Conservation (phyloP, 2,113 vertebrate genomes). For the Perccottus glenii region DNA sequence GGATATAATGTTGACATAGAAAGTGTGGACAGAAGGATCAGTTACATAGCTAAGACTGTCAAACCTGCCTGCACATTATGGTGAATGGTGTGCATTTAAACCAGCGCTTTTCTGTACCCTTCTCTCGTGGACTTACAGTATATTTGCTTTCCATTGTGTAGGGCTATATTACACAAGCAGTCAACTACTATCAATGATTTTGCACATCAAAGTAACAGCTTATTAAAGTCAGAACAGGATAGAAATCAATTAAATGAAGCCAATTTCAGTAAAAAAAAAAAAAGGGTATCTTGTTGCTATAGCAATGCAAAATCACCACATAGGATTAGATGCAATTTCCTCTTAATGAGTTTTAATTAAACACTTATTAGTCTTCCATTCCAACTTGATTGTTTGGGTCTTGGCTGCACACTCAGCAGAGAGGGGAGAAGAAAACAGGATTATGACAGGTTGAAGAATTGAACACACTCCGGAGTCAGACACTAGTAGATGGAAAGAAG, state of each 20-base stretch:
- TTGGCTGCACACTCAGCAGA: slow-evolving; percentile 27
- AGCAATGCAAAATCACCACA: slow-evolving; percentile 31
- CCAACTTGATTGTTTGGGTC: slow-evolving; percentile 54
- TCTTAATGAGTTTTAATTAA: slow-evolving; percentile 73
- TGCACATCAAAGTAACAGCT: slow-evolving; percentile 12
- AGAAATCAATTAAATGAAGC: slow-evolving; percentile 13
- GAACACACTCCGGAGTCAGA: slow-evolving; percentile 34
- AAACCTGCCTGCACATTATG: too few relatives aligned
- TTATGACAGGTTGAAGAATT: slow-evolving; percentile 54
- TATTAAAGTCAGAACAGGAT: slow-evolving; percentile 1
- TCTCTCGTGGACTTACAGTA: not conserved
- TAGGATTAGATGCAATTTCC: slow-evolving; percentile 54
- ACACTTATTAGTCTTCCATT: slow-evolving; percentile 69
- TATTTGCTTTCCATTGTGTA: not conserved
- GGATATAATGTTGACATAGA: not conserved
- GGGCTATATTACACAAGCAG: not conserved
- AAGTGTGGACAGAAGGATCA: too few relatives aligned
- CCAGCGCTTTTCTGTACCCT: too few relatives aligned
- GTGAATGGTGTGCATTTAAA: too few relatives aligned
- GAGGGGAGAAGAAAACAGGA: slow-evolving; percentile 29
- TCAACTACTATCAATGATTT: not conserved
- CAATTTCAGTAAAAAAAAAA: slow-evolving; percentile 21
- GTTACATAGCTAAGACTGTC: too few relatives aligned
- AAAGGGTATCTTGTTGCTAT: slow-evolving; percentile 47
- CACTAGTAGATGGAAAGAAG: slow-evolving; percentile 20